A percentile compares a stretch with the other conserved stretches of the same genome.
Evolutionary conservation across 2,113 vertebrate genomes (phyloP).

Genomic region (Platanista minor): DNA sequence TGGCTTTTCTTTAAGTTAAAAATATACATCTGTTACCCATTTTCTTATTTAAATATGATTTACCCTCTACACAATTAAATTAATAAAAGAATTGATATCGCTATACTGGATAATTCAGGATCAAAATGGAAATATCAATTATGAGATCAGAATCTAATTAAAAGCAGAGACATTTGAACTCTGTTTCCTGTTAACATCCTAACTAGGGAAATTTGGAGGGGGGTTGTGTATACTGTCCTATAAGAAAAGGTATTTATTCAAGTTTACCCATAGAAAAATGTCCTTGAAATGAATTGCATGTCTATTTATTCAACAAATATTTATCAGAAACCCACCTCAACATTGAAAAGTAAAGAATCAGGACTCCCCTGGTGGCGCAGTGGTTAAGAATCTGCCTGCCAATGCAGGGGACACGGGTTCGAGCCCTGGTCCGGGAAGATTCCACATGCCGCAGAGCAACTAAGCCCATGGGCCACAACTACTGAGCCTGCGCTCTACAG

Average conservation of each 20-base stretch:
- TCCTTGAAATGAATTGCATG: neutral
- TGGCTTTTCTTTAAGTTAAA: neutral
- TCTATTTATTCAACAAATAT: neutral
- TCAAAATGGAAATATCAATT: neutral
- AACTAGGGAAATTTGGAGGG: neutral
- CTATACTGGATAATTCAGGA: neutral
- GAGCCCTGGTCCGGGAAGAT: too few relatives aligned
- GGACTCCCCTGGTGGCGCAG: too few relatives aligned
- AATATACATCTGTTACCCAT: neutral
- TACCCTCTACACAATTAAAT: neutral
- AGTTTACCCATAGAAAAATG: neutral
- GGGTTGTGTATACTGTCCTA: neutral
- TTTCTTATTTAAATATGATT: constrained; percentile 1
- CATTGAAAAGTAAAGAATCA: neutral
- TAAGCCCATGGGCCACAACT: too few relatives aligned
- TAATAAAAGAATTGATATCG: neutral
- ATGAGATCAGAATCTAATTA: neutral
- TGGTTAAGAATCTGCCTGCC: too few relatives aligned
- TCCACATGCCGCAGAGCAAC: too few relatives aligned
- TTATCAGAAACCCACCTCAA: neutral
- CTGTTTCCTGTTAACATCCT: neutral
- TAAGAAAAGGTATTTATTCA: neutral
- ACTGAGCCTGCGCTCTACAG: too few relatives aligned
- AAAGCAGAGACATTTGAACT: neutral
- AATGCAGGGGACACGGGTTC: too few relatives aligned